Evolutionary conservation across 2,797 vertebrate species (phyloP).

Genomic region (Lacerta agilis): DNA sequence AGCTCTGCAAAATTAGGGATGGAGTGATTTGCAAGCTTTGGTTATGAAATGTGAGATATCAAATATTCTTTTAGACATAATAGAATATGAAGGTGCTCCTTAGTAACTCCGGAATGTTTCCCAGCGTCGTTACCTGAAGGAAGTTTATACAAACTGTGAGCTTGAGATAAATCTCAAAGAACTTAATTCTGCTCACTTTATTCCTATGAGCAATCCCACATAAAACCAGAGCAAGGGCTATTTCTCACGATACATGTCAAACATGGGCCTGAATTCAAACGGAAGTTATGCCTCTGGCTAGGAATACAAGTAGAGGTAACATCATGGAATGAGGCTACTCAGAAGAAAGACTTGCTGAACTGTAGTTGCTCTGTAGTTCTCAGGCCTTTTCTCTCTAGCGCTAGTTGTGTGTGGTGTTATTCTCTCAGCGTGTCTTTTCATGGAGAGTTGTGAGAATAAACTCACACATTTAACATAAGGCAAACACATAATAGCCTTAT

Average conservation of each 20-base stretch:
- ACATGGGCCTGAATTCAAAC: background rate
- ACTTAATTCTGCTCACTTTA: background rate
- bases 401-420: background rate
- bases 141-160: conserved; percentile 12
- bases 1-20: conserved; percentile 40
- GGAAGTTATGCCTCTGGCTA: background rate
- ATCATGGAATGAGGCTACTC: background rate
- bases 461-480: background rate
- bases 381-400: background rate
- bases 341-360: background rate
- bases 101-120: conserved; percentile 1
- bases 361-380: background rate
- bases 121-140: conserved; percentile 23
- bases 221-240: background rate
- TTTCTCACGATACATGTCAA: background rate
- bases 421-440: background rate
- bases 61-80: background rate
- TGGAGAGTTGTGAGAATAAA: background rate
- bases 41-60: conserved; percentile 24
- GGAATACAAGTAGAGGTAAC: background rate
- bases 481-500: accelerated
- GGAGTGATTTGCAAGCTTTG: conserved; percentile 35
- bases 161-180: background rate
- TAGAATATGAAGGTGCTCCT: conserved; percentile 42
- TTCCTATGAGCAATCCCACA: background rate